Evolutionary conservation across 2,888 invertebrate species (phyloP), one percentile per base, ranked within the genome.

Genomic region (Electrophaes corylata): DNA sequence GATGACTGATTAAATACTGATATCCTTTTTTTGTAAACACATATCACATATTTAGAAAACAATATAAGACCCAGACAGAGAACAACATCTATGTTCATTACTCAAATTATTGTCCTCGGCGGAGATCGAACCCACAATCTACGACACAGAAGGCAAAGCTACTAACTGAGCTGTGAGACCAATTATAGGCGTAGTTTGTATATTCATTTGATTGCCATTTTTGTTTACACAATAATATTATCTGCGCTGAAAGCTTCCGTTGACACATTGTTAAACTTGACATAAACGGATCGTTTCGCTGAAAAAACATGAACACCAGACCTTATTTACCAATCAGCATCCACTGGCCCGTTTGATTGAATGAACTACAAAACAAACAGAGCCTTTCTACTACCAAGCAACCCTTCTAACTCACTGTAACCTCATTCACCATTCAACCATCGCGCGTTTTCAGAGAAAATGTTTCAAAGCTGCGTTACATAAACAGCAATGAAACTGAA

Each of bases 251-350:
- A 58, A 20, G 50, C 73, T 73, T 73, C 49, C 78, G 72, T 83
- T 82, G 82, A 83, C 82, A 83, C 67, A 73, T 78, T 81, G 81
- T 82, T 82, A 78, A 76, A 69, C 71, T 58, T 70, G 76, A 72
- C 70, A 72, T 60, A 64, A 66, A 65, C 60, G 56, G 70, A 67
- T 66, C 57, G 67, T 57, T 72, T 74, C 74, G 76, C 67, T 74
- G 72, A 69, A 76, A 69, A 71, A 66, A 71, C 66, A 65, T 62
- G 66, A 72, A 71, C 65, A 49, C 69, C 39, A 11, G 18, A 72
- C 73, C 78, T 83, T 81, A 80, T 83, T 84, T 83, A 81, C 81
- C 83, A 83, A 84, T 83, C 84, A 82, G 79, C 76, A 76, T 80
- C 76, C 84, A 81, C 69, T 79, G 78, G 72, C 70, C 78, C 84